Evolutionary conservation across 2,113 vertebrate species (phyloP).

Genomic region (Atherinomorus stipes): DNA sequence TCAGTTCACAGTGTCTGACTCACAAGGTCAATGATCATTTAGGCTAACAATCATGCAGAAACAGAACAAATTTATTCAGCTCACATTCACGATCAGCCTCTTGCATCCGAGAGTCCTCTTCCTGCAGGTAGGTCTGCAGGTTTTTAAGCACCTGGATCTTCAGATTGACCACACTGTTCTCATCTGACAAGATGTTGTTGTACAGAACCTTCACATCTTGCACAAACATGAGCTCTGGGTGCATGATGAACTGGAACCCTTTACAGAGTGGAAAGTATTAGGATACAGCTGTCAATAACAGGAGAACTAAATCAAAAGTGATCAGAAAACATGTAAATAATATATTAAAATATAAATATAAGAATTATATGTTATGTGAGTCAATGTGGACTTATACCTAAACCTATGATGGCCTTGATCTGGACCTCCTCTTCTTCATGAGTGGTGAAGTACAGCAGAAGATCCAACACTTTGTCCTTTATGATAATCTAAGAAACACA

Average conservation of each 20-base stretch:
- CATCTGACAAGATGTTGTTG: constrained; percentile 92
- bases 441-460: constrained; percentile 97
- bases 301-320: neutral
- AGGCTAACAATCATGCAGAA: neutral
- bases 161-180: constrained; percentile 88
- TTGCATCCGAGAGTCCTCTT: constrained; percentile 98
- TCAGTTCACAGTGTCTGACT: neutral
- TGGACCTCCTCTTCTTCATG: constrained; percentile 98
- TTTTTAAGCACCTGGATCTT: constrained; percentile 99
- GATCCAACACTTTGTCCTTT: constrained; percentile 97
- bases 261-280: constrained; percentile 17
- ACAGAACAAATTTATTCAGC: constrained; percentile 60
- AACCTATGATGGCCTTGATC: constrained; percentile 97
- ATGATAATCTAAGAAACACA: constrained; percentile 89
- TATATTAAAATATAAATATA: neutral
- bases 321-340: neutral
- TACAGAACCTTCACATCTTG: constrained; percentile 96
- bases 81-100: constrained; percentile 97
- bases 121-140: constrained; percentile 97
- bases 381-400: constrained; percentile 83
- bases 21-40: neutral
- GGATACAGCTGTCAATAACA: neutral
- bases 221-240: constrained; percentile 96
- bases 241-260: constrained; percentile 98
- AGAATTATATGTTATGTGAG: neutral